Base-by-base conservation (phyloP, 2,888 invertebrate species). In the Drosophila setosimentum region DNA sequence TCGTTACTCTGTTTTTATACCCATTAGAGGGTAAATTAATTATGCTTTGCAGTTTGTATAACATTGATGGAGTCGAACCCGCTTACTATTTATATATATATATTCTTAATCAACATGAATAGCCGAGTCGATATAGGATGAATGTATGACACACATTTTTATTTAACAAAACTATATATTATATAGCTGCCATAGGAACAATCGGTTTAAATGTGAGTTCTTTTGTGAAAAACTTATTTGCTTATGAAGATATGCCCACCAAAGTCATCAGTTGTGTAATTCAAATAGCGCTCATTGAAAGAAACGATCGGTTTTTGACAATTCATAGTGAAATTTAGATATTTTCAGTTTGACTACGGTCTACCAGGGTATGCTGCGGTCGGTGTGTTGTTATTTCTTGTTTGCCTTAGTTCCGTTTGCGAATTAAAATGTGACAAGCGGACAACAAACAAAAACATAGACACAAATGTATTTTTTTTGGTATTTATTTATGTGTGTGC, bases 401-500 rank as follows among this genome's bases (percentile, higher is more conserved):
- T 62, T 51, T 63, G 16, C 16, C 8, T 51, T 68, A 51, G 42
- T 51, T 45, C 32, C 32, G 29, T 48, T 68, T 40, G 65, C 68
- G 57, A 61, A 53, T 45, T 24, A 53, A 72, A 72, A 57, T 63
- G 66, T 61, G 54, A 66, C 37, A 68, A 54, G 37, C 21, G 32
- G 13, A 11, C 57, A 37, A 18, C 21, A 74, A 61, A 40, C 10
- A 29, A 37, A 40, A 60, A 48, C 51, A 50, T 42, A 51, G 29
- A 11, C 16, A n/a, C n/a, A 51, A 40, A 78, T 72, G 48, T 54
- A 55, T 55, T 18, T 21, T 51, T 8, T n/a, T 40, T 8, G n/a
- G 8, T 40, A 37, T 71, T 62, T 66, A 54, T 72, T 70, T 75
- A 29, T 57, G 21, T 40, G 32, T 65, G 32, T 60, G 61, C 45